Evolutionary conservation across 2,888 invertebrate species (phyloP).

Genomic region (Aricia artaxerxes): DNA sequence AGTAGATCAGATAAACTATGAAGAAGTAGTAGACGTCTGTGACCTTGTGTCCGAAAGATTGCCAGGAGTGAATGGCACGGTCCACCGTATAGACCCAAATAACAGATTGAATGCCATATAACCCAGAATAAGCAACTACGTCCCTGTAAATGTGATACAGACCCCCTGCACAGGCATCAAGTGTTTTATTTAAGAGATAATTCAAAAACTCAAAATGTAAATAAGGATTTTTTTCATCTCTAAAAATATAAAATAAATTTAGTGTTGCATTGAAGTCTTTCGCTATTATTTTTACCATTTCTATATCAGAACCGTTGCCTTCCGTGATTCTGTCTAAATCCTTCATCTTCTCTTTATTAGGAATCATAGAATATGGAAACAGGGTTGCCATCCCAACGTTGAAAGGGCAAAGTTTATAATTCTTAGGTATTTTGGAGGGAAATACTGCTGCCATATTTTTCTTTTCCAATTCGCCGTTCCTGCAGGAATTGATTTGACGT

Average conservation of each 20-base stretch:
- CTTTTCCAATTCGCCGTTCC: conserved; percentile 45
- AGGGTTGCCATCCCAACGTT: conserved; percentile 55
- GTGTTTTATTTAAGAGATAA: conserved; percentile 56
- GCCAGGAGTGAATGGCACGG: conserved; percentile 56
- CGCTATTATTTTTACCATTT: conserved; percentile 59
- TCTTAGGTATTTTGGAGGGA: conserved; percentile 49
- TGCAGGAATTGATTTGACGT: conserved; percentile 50
- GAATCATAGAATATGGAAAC: conserved; percentile 55
- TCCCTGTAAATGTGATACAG: conserved; percentile 59
- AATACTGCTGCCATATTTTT: conserved; percentile 43
- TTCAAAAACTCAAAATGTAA: conserved; percentile 47
- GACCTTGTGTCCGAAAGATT: conserved; percentile 52
- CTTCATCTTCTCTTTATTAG: conserved; percentile 46
- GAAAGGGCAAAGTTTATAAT: conserved; percentile 59
- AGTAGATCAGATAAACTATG: conserved; percentile 56
- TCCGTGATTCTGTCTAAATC: conserved; percentile 51
- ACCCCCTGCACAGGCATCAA: conserved; percentile 64
- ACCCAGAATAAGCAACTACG: conserved; percentile 60
- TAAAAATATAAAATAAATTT: conserved; percentile 51
- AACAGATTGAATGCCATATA: conserved; percentile 55
- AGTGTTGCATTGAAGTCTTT: conserved; percentile 57
- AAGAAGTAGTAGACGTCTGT: conserved; percentile 58
- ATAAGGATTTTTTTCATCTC: conserved; percentile 49
- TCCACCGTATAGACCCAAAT: conserved; percentile 60
- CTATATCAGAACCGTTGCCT: conserved; percentile 55